phyloP scores from a whole-genome alignment of 2,888 invertebrate genomes.

The Ormyrus rosae region DNA sequence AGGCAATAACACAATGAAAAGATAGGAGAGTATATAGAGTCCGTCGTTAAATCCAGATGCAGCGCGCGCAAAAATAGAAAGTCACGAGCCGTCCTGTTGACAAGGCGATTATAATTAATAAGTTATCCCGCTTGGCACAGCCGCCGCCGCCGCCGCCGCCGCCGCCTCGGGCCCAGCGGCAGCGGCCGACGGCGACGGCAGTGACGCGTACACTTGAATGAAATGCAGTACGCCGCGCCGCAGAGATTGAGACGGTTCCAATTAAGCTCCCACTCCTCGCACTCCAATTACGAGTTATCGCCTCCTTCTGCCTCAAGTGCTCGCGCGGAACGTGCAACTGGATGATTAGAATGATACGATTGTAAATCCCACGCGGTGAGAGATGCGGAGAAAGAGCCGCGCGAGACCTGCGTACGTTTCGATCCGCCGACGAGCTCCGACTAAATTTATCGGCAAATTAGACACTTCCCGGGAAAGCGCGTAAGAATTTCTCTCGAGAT shows the following conservation, averaged over 20 bases:
- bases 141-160: no score
- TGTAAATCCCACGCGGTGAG: no score
- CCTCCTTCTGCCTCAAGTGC: background rate
- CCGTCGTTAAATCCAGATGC: background rate
- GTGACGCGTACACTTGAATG: conserved; percentile 1
- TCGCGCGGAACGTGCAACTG: background rate
- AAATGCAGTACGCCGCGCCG: conserved; percentile 4
- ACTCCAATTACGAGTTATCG: conserved; percentile 28
- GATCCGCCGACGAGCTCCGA: no score
- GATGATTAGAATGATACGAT: background rate
- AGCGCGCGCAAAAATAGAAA: conserved; percentile 14
- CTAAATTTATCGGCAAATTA: no score
- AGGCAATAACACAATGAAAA: no score
- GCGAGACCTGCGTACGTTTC: no score
- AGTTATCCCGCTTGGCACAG: background rate
- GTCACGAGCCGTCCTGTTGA: background rate
- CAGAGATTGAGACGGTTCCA: conserved; percentile 21
- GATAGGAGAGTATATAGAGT: no score
- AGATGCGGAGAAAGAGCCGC: no score
- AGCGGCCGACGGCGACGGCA: no score
- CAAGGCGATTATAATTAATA: conserved; percentile 26
- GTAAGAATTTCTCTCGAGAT: no score
- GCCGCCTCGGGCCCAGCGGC: no score
- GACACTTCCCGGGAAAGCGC: no score
- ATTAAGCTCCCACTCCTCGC: conserved; percentile 21